Evolutionary conservation across 92 coral and sea anemone genomes (phyloP).

Genomic region (Umimayanthus kanabou): DNA sequence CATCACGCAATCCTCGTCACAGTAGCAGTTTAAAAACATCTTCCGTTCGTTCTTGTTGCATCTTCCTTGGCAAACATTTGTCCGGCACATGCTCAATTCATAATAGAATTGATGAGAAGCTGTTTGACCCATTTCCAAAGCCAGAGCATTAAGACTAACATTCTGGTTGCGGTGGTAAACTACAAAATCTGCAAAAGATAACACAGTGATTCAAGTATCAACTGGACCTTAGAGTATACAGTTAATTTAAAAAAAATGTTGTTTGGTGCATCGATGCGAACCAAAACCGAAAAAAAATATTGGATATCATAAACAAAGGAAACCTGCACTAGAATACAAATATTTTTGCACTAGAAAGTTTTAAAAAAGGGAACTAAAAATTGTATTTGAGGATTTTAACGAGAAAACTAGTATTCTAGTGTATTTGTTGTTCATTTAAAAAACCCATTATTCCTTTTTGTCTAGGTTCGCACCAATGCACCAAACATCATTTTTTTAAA

Average conservation of each 20-base stretch:
- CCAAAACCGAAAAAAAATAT: too few relatives aligned
- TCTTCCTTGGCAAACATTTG: not conserved
- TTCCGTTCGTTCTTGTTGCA: not conserved
- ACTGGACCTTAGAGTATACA: not conserved
- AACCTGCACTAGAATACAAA: too few relatives aligned
- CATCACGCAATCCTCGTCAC: conserved; percentile 13
- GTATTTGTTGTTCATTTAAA: too few relatives aligned
- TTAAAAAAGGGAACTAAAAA: too few relatives aligned
- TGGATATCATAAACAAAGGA: too few relatives aligned
- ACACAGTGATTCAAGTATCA: not conserved
- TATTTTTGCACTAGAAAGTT: too few relatives aligned
- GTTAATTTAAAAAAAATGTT: not conserved
- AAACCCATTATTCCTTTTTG: too few relatives aligned
- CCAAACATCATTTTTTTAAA: too few relatives aligned
- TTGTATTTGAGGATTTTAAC: too few relatives aligned
- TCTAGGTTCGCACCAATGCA: too few relatives aligned
- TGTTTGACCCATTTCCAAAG: not conserved
- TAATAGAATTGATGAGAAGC: not conserved
- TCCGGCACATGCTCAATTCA: not conserved
- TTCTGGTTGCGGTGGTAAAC: not conserved
- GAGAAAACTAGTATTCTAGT: too few relatives aligned
- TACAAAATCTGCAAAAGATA: conserved; percentile 10
- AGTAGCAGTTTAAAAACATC: not conserved
- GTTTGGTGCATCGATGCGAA: too few relatives aligned
- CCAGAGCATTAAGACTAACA: not conserved